A percentile compares a stretch with the other conserved stretches of the same genome.
Evolutionary conservation across 1,140 invertebrate genomes (phyloP).

Genomic region (Drosophila burlai): DNA sequence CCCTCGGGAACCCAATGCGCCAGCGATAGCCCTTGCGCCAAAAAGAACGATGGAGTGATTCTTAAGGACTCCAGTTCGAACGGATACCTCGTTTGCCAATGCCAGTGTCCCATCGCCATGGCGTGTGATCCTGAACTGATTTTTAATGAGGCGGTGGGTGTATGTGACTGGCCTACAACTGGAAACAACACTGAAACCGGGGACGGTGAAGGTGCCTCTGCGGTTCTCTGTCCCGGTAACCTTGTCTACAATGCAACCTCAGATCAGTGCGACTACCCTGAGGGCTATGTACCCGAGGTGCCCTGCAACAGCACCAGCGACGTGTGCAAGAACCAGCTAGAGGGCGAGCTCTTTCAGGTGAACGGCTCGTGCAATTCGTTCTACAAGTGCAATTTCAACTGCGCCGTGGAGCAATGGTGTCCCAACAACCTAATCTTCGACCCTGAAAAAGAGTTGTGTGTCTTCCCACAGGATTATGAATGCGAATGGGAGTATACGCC

Average conservation of each 20-base stretch:
- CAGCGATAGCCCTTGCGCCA: slow-evolving; percentile 29
- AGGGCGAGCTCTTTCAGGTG: slow-evolving; percentile 58
- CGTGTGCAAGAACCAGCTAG: slow-evolving; percentile 48
- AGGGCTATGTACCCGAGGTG: slow-evolving; percentile 55
- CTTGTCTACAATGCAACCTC: slow-evolving; percentile 64
- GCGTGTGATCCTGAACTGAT: slow-evolving; percentile 31
- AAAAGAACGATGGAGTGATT: slow-evolving; percentile 32
- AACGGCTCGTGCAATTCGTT: slow-evolving; percentile 63
- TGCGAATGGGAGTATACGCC: slow-evolving; percentile 57
- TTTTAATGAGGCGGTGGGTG: slow-evolving; percentile 42
- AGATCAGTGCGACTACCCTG: slow-evolving; percentile 58
- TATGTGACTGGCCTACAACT: slow-evolving; percentile 42
- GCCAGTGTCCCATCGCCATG: slow-evolving; percentile 68
- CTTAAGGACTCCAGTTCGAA: slow-evolving; percentile 44
- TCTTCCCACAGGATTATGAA: slow-evolving; percentile 48
- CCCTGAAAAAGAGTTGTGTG: neutral
- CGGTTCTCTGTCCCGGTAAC: slow-evolving; percentile 32
- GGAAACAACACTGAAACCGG: neutral
- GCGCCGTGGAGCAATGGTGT: slow-evolving; percentile 64
- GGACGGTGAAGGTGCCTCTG: neutral
- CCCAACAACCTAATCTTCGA: slow-evolving; percentile 65
- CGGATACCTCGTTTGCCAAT: slow-evolving; percentile 66
- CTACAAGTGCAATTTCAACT: slow-evolving; percentile 70
- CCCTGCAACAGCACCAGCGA: slow-evolving; percentile 36
- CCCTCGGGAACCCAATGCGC: slow-evolving; percentile 61